Base-by-base conservation (phyloP, 1,140 invertebrate species). In the Cryptotermes secundus region DNA sequence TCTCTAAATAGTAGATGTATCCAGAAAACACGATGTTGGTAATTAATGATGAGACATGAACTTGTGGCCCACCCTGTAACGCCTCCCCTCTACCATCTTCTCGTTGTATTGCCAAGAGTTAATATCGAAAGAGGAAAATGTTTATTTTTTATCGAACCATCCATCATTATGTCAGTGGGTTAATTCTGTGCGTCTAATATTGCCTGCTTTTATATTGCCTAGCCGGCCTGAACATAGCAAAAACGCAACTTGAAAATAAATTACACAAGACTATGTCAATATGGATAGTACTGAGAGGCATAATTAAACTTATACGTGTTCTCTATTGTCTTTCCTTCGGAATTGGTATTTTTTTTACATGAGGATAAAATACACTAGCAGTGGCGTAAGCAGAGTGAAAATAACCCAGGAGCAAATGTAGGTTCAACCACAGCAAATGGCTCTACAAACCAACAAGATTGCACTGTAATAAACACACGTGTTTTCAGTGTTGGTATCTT, bases 91-190 rank as follows among this genome's bases (percentile, higher is more conserved):
- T 19, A 49, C 45, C 45, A 49, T 0, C 45, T 49, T 49, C 10
- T 22, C 45, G 45, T 14, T 49, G 45, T 22, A 49, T 49, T 49
- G 14, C 26, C 59, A 31, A 31, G n/a, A n/a, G 26, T 72, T 72
- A 72, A 72, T n/a, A 72, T 72, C 26, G 59, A 72, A 72, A 6
- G 26, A n/a, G 59, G 59, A 31, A 31, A 72, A 72, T 31, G 6
- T 3, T 72, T 72, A 7, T 72, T 72, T 72, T 72, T 72, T 72
- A 72, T 72, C 26, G 59, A 59, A 72, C 59, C 59, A 72, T 72
- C 59, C 59, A 72, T 72, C 59, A 72, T 72, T 72, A 72, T 72
- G 59, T 72, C 59, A 72, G 59, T 72, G 14, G 59, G 59, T 72
- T 72, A 72, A 72, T 72, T 72, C 59, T 31, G 9, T 31, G 59